Evolutionary conservation across 2,888 invertebrate species (phyloP), one percentile per base, ranked within the genome.

Genomic region (Mellilla xanthometata): DNA sequence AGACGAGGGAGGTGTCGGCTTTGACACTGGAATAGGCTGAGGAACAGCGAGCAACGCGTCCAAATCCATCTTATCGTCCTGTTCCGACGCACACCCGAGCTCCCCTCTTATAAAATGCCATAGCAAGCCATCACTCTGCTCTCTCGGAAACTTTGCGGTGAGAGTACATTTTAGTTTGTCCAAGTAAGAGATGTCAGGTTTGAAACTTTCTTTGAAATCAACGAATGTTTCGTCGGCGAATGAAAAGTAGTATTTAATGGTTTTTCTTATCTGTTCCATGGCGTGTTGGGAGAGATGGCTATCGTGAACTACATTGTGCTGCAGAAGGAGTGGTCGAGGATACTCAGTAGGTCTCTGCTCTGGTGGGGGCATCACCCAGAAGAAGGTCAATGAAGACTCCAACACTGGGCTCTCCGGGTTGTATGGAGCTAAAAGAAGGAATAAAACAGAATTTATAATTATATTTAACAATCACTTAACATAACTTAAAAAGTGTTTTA

Each of bases 331-430:
- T 0, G 98, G 98, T 30, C 97, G 93, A 0, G 97, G 97, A 78
- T 97, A 97, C 79, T 98, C 98, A 39, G 95, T 94, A 6, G 97
- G 96, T 61, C 96, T 93, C 68, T 95, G 95, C 88, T 98, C 98
- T 29, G 96, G 95, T 1, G 98, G 98, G n/a, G 98, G 97, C 89
- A 96, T 93, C 2, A 98, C 97, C 98, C 98, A 98, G 80, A 96
- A 98, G 42, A 96, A 94, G 51, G 95, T 94, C 8, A 96, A 91
- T 31, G 94, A 94, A 0, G 97, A 97, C 68, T 96, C 96, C 56
- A 95, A 80, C 12, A 95, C 94, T 39, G 93, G 93, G 66, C 94
- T 94, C 71, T 95, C 95, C 46, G 93, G 93, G 68, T 95, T 94
- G 68, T 96, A 96, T 0, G 97, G 96, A 24, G 96, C 96, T 96